Percentiles rank a stretch among this genome's conserved stretches.
Evolutionary conservation across 2,888 invertebrate species (phyloP).

Genomic region (Ethmia dodecea): DNA sequence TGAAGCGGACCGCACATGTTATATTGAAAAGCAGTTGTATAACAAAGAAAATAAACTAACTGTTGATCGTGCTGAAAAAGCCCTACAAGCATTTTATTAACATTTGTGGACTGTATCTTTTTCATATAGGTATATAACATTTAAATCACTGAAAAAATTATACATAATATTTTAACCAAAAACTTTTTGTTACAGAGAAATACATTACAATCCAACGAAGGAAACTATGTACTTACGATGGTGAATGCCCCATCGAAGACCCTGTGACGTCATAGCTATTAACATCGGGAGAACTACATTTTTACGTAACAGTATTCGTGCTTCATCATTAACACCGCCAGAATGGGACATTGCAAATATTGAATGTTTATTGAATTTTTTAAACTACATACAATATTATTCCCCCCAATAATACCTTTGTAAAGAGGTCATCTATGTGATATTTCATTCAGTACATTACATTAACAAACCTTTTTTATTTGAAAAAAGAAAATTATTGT

Average conservation of each 20-base stretch:
- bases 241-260: conserved; percentile 39
- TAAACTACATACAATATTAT: not conserved
- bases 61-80: conserved; percentile 43
- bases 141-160: too few relatives aligned
- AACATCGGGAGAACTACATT: conserved; percentile 30
- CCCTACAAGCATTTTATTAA: conserved; percentile 52
- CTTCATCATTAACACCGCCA: conserved; percentile 66
- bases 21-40: conserved; percentile 9
- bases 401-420: too few relatives aligned
- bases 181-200: conserved; percentile 65
- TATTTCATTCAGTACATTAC: conserved; percentile 5
- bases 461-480: not conserved
- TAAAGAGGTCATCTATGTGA: conserved; percentile 7
- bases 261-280: conserved; percentile 23
- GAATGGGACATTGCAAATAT: conserved; percentile 69
- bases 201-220: conserved; percentile 61
- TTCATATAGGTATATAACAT: conserved; percentile 14
- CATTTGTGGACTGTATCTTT: conserved; percentile 21
- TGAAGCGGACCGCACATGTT: conserved; percentile 40
- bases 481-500: not conserved
- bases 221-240: conserved; percentile 64
- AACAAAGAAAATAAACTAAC: conserved; percentile 10
- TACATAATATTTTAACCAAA: too few relatives aligned
- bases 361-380: conserved; percentile 6
- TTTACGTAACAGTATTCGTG: conserved; percentile 71